Base-by-base conservation (phyloP, 2,888 invertebrate genomes). In the Agrypnus murinus region DNA sequence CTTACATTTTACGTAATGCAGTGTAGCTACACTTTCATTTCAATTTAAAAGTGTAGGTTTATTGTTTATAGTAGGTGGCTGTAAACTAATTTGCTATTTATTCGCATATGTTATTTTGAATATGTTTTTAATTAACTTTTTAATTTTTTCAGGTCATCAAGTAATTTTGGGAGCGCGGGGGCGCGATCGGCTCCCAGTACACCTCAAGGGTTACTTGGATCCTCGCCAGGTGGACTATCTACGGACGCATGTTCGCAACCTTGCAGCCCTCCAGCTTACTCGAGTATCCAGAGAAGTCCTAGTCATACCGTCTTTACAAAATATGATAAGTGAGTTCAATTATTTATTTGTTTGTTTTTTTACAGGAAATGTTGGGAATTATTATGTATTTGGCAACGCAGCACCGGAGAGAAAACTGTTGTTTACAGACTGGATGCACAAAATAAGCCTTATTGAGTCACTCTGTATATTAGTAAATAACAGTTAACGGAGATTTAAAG, bases 161-260 rank as follows among this genome's bases (percentile, higher is more conserved):
- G 89, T 81, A 90, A 89, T 86, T 90, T 90, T 83, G 87, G 88
- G 81, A 83, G 83, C 81, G 86, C 87, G 85, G 90, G 89, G 82
- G 90, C 90, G 77, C 90, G 91, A 83, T 91, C 91, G 82, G 91
- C 91, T 78, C 91, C 92, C 84, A 89, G 89, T 86, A 91, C 91
- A 84, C 91, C 91, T 81, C 88, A 90, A 82, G 81, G 83, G 71
- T 76, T 81, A 69, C 90, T 88, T 81, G 85, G 87, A 86, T 79
- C 87, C 86, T 67, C 87, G 86, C 78, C 83, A 46, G 80, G 77
- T 55, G 77, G 74, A 36, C 74, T 79, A 34, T 55, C 78, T 38
- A 77, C 78, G 50, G 74, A 75, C 73, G 81, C 63, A 79, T 82
- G 69, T 75, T 79, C 82, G 74, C 71, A 80, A 76, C 75, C 85